A percentile compares a stretch with the other conserved stretches of the same genome.
Evolutionary conservation across 2,888 invertebrate genomes (phyloP).

Genomic region (Drosophila histrio): DNA sequence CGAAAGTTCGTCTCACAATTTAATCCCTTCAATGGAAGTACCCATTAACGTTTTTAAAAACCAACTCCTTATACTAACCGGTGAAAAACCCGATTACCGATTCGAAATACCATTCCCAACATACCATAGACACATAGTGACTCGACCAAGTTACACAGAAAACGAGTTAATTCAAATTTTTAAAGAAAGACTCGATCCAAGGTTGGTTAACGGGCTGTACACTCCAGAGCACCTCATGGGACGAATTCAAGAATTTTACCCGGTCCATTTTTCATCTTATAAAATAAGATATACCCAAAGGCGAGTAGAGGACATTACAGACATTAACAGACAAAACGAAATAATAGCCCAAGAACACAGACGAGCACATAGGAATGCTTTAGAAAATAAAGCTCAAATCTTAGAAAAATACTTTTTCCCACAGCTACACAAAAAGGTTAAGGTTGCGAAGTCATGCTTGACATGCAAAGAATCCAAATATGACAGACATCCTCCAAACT

Average conservation of each 20-base stretch:
- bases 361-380: not conserved
- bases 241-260: constrained; percentile 1
- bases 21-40: constrained; percentile 19
- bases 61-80: too few relatives aligned
- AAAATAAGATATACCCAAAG: not conserved
- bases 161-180: not conserved
- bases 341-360: not conserved
- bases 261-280: not conserved
- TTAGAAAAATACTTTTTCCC: constrained; percentile 1
- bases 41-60: constrained; percentile 48
- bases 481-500: too few relatives aligned
- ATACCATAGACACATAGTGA: constrained; percentile 31
- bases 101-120: constrained; percentile 21
- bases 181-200: not conserved
- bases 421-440: not conserved
- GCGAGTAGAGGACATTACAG: not conserved
- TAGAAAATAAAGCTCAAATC: not conserved
- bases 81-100: too few relatives aligned
- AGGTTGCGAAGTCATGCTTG: not conserved
- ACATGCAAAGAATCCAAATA: not conserved
- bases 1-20: too few relatives aligned
- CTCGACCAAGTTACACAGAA: not conserved
- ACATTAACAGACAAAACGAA: not conserved
- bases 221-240: not conserved
- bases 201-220: not conserved